These are phyloP conservation scores for Ctenosaura bakeri DNA, from an alignment of 2,797 vertebrate species.

Conservation along the genomic window DNA sequence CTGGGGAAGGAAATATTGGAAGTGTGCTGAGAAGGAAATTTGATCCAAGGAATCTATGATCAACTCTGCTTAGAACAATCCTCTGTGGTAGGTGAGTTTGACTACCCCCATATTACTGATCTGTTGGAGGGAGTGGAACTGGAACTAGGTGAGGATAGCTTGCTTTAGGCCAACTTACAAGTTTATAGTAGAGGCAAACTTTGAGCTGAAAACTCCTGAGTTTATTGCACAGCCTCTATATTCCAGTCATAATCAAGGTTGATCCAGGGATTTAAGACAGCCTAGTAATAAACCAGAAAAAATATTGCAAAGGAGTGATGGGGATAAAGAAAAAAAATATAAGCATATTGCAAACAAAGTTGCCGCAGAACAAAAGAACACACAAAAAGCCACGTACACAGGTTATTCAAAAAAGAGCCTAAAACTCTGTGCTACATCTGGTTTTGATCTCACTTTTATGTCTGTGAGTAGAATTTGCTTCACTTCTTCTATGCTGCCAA, in stretches of 20 bases:
- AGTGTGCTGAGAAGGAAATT: no score
- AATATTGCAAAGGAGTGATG: neutral
- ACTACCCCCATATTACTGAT: neutral
- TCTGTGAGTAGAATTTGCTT: conserved; percentile 1
- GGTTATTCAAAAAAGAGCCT: neutral
- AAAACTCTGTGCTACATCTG: neutral
- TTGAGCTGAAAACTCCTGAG: neutral
- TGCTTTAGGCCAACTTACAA: neutral
- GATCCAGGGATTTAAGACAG: neutral
- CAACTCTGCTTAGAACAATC: no score
- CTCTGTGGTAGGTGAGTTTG: neutral
- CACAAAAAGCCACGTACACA: neutral
- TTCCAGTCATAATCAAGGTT: neutral
- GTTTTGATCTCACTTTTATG: conserved; percentile 16
- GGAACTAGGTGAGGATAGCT: neutral
- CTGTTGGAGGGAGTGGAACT: neutral
- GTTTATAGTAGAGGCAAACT: neutral
- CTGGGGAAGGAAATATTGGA: neutral
- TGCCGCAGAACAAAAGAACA: neutral
- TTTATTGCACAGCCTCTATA: neutral
- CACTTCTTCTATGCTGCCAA: conserved; percentile 1
- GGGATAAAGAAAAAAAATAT: neutral
- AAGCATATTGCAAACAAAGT: neutral
- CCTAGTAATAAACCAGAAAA: neutral
- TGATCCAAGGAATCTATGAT: neutral